Percentiles rank a stretch among this genome's conserved stretches.
These are phyloP conservation scores for Paramormyrops hopkinsi DNA, from an alignment of 2,797 vertebrate species.

Conservation along the genomic window DNA sequence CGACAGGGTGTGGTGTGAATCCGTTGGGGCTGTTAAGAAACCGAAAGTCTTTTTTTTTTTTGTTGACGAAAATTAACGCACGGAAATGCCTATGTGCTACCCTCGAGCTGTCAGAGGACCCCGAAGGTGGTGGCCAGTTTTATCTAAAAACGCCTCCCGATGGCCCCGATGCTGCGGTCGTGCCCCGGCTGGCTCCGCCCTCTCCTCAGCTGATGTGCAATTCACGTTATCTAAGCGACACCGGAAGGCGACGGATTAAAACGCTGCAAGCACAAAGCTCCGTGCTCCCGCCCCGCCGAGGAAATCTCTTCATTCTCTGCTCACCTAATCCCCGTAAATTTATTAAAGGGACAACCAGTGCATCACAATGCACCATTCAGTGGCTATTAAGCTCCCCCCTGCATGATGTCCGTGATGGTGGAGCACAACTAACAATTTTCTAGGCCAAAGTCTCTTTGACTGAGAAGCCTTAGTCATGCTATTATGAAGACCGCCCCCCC, in stretches of 20 bases:
- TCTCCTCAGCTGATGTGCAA: slow-evolving; percentile 28
- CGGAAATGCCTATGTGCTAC: neutral
- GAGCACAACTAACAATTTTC: slow-evolving; percentile 84
- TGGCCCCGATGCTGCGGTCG: slow-evolving; percentile 48
- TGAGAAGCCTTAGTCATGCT: slow-evolving; percentile 49
- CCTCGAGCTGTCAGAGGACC: neutral
- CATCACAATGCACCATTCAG: slow-evolving; percentile 79
- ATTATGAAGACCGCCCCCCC: slow-evolving; percentile 71
- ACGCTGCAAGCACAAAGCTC: slow-evolving; percentile 69
- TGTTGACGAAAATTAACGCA: neutral
- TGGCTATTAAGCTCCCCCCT: slow-evolving; percentile 87
- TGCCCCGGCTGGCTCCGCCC: slow-evolving; percentile 14
- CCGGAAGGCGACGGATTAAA: slow-evolving; percentile 81
- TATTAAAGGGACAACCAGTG: slow-evolving; percentile 74
- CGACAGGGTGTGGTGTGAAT: neutral
- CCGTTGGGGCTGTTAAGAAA: neutral
- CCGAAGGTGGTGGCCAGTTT: neutral
- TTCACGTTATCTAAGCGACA: slow-evolving; percentile 79
- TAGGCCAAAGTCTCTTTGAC: slow-evolving; percentile 74
- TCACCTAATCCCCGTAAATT: slow-evolving; percentile 88
- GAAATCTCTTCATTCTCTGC: slow-evolving; percentile 86
- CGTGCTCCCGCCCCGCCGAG: slow-evolving; percentile 77
- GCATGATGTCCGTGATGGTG: slow-evolving; percentile 84
- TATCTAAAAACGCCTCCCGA: neutral
- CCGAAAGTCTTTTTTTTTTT: neutral